Percentiles rank a stretch among this genome's conserved stretches.
Evolutionary conservation across 2,113 vertebrate genomes (phyloP).

Genomic region (Solea senegalensis): DNA sequence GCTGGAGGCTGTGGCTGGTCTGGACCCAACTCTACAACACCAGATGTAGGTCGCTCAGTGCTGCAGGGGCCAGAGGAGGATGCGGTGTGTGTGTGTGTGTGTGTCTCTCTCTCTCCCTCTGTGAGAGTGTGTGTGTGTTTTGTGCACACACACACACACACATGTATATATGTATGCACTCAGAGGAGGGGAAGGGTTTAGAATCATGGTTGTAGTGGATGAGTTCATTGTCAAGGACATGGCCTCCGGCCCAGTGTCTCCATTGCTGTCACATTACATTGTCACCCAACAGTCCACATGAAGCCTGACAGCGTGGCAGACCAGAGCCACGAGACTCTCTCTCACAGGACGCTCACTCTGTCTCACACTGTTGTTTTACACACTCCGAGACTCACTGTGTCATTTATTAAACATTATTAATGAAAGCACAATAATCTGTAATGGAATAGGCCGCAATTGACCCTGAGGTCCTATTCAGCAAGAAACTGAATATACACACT

Average conservation of each 20-base stretch:
- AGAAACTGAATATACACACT: neutral
- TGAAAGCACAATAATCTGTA: constrained; percentile 9
- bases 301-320: constrained; percentile 61
- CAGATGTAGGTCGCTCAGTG: constrained; percentile 80
- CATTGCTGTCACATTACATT: constrained; percentile 77
- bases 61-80: constrained; percentile 71
- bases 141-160: constrained; percentile 10
- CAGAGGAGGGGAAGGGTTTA: constrained; percentile 11
- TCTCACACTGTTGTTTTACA: constrained; percentile 35
- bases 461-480: neutral
- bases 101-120: constrained; percentile 15
- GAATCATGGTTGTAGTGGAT: constrained; percentile 61
- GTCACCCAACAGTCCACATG: constrained; percentile 58
- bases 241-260: constrained; percentile 68
- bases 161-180: constrained; percentile 27
- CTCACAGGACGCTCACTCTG: constrained; percentile 33
- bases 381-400: constrained; percentile 16
- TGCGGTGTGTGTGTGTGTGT: constrained; percentile 12
- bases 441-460: neutral
- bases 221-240: constrained; percentile 76
- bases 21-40: constrained; percentile 62
- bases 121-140: constrained; percentile 29
- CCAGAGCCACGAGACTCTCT: constrained; percentile 43
- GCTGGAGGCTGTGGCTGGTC: constrained; percentile 52
- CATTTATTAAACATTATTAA: constrained; percentile 21